Evolutionary conservation across 2,113 vertebrate genomes (phyloP), one percentile per base, ranked within the genome.

Genomic region (Amblyopsis rosae): DNA sequence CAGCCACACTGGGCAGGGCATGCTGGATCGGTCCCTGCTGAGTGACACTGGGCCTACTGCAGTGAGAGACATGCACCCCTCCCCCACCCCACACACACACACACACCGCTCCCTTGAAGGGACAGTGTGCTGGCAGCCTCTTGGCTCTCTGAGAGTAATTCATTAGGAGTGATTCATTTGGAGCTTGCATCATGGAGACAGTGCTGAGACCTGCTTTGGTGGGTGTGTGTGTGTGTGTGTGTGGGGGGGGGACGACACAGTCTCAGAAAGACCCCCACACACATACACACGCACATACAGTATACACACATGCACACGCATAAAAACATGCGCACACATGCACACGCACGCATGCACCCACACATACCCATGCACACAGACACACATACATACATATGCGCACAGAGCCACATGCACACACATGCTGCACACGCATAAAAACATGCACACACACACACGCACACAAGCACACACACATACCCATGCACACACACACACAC

Each of bases 81-180:
- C 26, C 59, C 74, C 74, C 9, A 19, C 1, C 9, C 1, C 16
- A 19, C 19, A 19, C 19, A 19, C 26, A 26, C 26, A 26, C 26
- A 26, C 26, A 26, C 26, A 26, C 26, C 26, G 26, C 8, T 3
- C 13, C 13, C 13, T 7, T n/a, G 13, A 4, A 16, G 9, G 62
- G 66, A 6, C 60, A 58, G 19, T 48, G 67, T 32, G 19, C 13
- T 6, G 26, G 49, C 8, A 26, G 26, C 1, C 65, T 68, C 65
- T 56, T 32, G 67, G 53, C 65, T 54, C 70, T 73, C 15, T 50
- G 61, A 7, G 59, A 70, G 75, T 84, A 88, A 90, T 90, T 88
- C 84, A 87, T 82, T 81, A 70, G 83, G 82, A 89, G 87, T 72
- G 80, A 86, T 89, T 87, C 81, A 89, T 85, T 85, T 80, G 65